Evolutionary conservation across 2,797 vertebrate genomes (phyloP), one percentile per base, ranked within the genome.

Genomic region (Gymnothorax javanicus): DNA sequence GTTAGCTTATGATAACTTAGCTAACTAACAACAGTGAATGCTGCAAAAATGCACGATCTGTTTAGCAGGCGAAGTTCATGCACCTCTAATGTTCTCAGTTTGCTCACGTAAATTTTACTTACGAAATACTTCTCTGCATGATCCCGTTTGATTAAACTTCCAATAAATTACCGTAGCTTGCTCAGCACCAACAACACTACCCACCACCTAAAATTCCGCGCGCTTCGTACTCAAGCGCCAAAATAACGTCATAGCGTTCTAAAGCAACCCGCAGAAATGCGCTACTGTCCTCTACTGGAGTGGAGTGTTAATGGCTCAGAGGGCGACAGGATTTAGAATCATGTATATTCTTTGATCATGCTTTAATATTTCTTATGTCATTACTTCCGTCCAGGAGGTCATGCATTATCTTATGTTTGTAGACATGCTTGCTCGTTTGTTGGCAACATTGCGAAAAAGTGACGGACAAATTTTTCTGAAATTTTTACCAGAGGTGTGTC

Each of bases 101-200:
- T 1, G 43, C 3, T 17, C 2, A 56, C 12, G 20, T 4, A 23
- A 43, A 4, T 43, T 6, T 6, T 82, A 95, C 96, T 96, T 86
- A 96, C 96, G 96, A 94, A 83, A 96, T 96, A 88, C 95, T 96
- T 57, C 96, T 94, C 92, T 96, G 96, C 96, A 96, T 96, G 88
- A 87, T 94, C n/a, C 23, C 15, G 89, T 52, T 85, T 62, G 71
- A 7, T 13, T 77, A 33, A 56, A 83, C 7, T 52, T 62, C 43
- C 33, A 43, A 23, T 5, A 23, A 52, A 81, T 81, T 56, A 6
- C 9, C 23, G 12, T 54, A 33, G 5, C 11, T 23, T 20, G 23
- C 52, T 8, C 52, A 17, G 2, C 77, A 23, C 20, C 11, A 52
- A 9, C 8, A 56, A 54, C 12, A 83, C n/a, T 87, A 5, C 62